Base-by-base conservation (phyloP, 2,888 invertebrate species). In the Tiphia femorata region DNA sequence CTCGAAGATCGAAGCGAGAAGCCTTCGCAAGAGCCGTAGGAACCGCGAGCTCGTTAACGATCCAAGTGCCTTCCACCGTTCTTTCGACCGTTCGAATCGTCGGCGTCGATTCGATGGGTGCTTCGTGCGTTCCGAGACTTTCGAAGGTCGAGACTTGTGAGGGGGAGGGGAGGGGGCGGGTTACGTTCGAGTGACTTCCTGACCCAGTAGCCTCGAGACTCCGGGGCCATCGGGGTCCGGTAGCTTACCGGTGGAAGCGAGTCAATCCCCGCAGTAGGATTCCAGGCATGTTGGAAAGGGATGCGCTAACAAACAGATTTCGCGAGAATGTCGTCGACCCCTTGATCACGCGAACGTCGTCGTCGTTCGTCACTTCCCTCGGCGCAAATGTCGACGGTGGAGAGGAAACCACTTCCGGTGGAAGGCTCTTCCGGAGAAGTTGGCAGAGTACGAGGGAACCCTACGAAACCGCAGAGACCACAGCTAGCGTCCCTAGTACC, bases 161-260 rank as follows among this genome's bases (percentile, higher is more conserved):
- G n/a, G n/a, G n/a, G n/a, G n/a, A n/a, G n/a, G n/a, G n/a, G n/a
- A n/a, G 37, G 61, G 57, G 50, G 51, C n/a, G n/a, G n/a, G n/a
- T n/a, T n/a, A n/a, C n/a, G n/a, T n/a, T n/a, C n/a, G n/a, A n/a
- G 53, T 58, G 72, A 64, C 69, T 75, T 64, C 61, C 56, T 76
- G 70, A 75, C 73, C 74, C 64, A 75, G 67, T 75, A 73, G 68
- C 75, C 72, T 69, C 70, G 58, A 64, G 56, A 64, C 60, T 64
- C 44, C 47, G 29, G 37, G 29, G 43, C 46, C 41, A 40, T 16
- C 29, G 29, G 2, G 29, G 6, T n/a, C 29, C 29, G 29, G 12
- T 29, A 29, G 10, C 29, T 29, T 5, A n/a, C 29, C 29, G 10
- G 29, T 12, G 29, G 5, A 12, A 29, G 29, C 2, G 29, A n/a